Evolutionary conservation across 2,113 vertebrate genomes (phyloP).

Genomic region (Limanda limanda): DNA sequence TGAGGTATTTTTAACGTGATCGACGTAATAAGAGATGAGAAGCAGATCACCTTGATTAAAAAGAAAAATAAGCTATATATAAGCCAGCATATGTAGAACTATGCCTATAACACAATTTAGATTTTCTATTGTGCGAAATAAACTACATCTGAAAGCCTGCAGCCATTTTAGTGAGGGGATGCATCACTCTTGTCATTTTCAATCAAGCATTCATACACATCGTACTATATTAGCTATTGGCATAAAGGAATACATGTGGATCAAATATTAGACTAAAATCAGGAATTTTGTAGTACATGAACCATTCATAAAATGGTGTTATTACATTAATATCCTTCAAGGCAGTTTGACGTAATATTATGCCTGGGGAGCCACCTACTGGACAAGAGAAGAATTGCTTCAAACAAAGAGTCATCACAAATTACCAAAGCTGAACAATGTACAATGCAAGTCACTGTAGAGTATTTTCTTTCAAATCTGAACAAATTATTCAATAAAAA

Average conservation of each 20-base stretch:
- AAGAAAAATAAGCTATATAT: too few species aligned
- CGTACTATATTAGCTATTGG: neutral
- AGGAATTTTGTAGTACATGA: neutral
- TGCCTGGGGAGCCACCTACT: constrained; percentile 22
- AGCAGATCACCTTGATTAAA: too few species aligned
- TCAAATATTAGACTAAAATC: neutral
- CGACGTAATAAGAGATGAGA: neutral
- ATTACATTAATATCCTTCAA: neutral
- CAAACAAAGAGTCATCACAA: neutral
- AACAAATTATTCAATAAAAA: neutral
- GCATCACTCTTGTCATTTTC: neutral
- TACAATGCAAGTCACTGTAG: too few species aligned
- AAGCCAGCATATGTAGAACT: too few species aligned
- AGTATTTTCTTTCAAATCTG: too few species aligned
- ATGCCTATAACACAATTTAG: neutral
- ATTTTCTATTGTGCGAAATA: neutral
- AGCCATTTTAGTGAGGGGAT: neutral
- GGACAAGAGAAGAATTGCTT: neutral
- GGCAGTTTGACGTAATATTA: neutral
- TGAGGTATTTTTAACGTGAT: neutral
- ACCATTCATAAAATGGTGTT: neutral
- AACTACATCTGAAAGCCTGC: neutral
- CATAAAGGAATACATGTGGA: neutral
- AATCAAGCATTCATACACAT: neutral
- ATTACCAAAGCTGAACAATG: neutral